Evolutionary conservation across 2,113 vertebrate species (phyloP), one percentile per base, ranked within the genome.

Genomic region (Osmerus eperlanus): DNA sequence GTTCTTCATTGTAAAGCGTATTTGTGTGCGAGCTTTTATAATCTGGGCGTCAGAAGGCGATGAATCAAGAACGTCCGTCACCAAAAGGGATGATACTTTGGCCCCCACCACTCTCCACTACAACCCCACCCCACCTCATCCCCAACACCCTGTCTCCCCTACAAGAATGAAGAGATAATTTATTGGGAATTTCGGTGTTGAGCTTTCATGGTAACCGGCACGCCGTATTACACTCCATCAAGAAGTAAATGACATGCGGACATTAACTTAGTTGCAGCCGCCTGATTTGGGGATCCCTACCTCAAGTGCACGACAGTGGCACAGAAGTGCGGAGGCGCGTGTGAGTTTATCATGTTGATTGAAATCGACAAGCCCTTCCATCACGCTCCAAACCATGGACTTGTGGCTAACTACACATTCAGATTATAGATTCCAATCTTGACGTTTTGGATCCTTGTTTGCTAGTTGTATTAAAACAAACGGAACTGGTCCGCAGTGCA

Each of bases 171-270:
- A 72, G 36, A 29, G 16, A 41, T 61, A 52, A 59, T 77, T 63
- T 68, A 59, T 69, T 36, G 41, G 15, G 16, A n/a, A 15, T 62
- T 65, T 56, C 41, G 51, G 76, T 78, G 82, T 79, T 70, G 80
- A 72, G 73, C 69, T 79, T 78, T 83, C 74, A 74, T 83, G 62
- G 70, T 74, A 74, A 86, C 78, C 72, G 88, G 88, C 91, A 93
- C 90, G 91, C 80, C 85, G 77, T 79, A 76, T 77, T 82, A 83
- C 86, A 80, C 80, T 92, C 86, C 86, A 91, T 93, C 92, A 92
- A 64, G 53, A 32, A 80, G 72, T 78, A 73, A 67, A 25, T 90
- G 90, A 88, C 89, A 83, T 13, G 32, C 25, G 52, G 80, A 83
- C 83, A 86, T 90, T 85, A 82, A 88, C 85, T 89, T 85, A 74